Percentiles rank a stretch among this genome's conserved stretches.
phyloP scores from a whole-genome alignment of 2,113 vertebrate species.

The Cyphomyrus plagiostoma region DNA sequence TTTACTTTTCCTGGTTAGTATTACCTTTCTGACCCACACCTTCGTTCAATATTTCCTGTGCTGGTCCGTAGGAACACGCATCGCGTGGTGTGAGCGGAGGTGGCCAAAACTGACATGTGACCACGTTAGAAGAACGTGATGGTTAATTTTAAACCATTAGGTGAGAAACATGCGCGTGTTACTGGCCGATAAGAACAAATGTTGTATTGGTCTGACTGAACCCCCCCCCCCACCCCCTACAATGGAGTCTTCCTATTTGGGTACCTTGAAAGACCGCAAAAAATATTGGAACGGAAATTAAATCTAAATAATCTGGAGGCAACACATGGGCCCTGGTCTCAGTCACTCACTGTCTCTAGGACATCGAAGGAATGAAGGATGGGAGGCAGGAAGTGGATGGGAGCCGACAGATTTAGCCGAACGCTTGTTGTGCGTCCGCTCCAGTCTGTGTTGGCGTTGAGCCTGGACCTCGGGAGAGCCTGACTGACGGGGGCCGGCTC shows the following conservation, averaged over 20 bases:
- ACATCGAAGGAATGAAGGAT: neutral
- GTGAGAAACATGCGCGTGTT: neutral
- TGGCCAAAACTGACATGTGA: neutral
- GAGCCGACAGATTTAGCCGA: neutral
- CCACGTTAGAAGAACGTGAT: neutral
- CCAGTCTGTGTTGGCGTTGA: neutral
- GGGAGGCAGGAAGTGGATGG: neutral
- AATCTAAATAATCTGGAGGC: neutral
- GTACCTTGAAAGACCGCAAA: neutral
- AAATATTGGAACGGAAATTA: neutral
- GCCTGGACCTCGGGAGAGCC: neutral
- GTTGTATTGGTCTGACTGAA: neutral
- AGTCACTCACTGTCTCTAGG: neutral
- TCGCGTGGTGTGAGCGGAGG: neutral
- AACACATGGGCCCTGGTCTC: neutral
- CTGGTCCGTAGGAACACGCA: neutral
- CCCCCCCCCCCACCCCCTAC: neutral
- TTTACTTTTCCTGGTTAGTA: neutral
- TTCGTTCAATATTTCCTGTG: slow-evolving; percentile 13
- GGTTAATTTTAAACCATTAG: neutral
- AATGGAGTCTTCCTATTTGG: neutral
- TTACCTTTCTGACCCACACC: slow-evolving; percentile 10
- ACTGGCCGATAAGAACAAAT: slow-evolving; percentile 5
- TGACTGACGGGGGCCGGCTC: neutral
- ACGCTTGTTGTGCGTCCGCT: neutral